phyloP scores from a whole-genome alignment of 2,797 vertebrate species.

The Coreius guichenoti region DNA sequence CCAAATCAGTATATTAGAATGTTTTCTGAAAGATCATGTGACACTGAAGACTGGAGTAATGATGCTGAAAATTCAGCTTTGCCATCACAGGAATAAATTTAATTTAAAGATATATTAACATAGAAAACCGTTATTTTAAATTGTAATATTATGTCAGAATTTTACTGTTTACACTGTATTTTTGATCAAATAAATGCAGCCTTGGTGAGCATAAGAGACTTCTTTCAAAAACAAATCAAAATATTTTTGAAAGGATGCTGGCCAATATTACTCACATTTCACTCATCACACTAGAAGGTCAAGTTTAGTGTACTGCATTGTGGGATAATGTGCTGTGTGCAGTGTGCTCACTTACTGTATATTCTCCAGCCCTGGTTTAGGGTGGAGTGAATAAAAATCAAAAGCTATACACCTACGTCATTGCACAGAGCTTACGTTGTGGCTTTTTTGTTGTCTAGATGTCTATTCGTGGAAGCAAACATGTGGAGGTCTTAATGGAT shows the following conservation, averaged over 20 bases:
- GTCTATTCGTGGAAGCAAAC: slow-evolving; percentile 49
- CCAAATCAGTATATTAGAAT: background rate
- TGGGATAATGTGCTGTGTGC: background rate
- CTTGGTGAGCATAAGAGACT: background rate
- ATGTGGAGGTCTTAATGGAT: slow-evolving; percentile 60
- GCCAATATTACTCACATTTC: background rate
- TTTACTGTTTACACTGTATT: no score
- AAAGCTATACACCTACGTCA: slow-evolving; percentile 51
- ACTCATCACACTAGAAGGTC: background rate
- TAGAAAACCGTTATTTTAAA: background rate
- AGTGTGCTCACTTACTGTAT: background rate
- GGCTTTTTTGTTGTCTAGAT: slow-evolving; percentile 53
- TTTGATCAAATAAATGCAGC: background rate
- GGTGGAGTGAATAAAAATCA: slow-evolving; percentile 52
- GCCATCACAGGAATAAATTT: background rate
- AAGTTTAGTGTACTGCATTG: background rate
- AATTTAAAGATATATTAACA: background rate
- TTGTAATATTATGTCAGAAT: background rate
- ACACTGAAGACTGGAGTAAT: background rate
- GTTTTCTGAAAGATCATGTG: background rate
- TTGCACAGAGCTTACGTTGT: slow-evolving; percentile 48
- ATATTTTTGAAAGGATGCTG: background rate
- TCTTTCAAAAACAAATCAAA: background rate
- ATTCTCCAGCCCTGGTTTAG: slow-evolving; percentile 36
- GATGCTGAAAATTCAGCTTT: background rate